phyloP scores from a whole-genome alignment of 2,888 invertebrate genomes.

The Blastobasis adustella region DNA sequence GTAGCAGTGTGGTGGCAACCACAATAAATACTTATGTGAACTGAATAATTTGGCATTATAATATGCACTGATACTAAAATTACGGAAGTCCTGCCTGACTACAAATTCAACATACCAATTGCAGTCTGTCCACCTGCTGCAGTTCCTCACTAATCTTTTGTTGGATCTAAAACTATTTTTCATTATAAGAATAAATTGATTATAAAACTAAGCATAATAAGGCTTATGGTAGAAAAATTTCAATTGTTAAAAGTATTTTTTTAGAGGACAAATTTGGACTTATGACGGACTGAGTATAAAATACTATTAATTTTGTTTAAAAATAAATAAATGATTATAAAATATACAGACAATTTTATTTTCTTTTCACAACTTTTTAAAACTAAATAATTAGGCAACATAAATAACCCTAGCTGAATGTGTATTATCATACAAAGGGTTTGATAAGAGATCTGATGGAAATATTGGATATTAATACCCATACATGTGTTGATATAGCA shows the following conservation, averaged over 20 bases:
- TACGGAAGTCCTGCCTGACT: too few species aligned
- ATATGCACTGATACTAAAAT: too few species aligned
- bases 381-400: too few species aligned
- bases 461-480: conserved; percentile 62
- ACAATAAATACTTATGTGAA: too few species aligned
- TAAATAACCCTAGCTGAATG: too few species aligned
- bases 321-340: conserved; percentile 36
- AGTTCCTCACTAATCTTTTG: too few species aligned
- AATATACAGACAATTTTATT: conserved; percentile 16
- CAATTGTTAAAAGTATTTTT: conserved; percentile 41
- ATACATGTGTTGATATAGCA: conserved; percentile 60
- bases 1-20: too few species aligned
- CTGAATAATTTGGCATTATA: too few species aligned
- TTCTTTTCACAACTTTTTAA: conserved; percentile 3
- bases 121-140: too few species aligned
- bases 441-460: conserved; percentile 55
- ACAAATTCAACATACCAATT: too few species aligned
- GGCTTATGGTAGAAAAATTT: conserved; percentile 39
- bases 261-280: conserved; percentile 49
- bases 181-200: conserved; percentile 13
- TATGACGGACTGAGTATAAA: conserved; percentile 68
- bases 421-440: conserved; percentile 25
- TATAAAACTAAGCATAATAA: conserved; percentile 37
- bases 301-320: conserved; percentile 62
- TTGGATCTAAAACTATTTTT: conserved; percentile 11